phyloP scores from a whole-genome alignment of 2,888 invertebrate genomes.

The Allolobophora icterica region DNA sequence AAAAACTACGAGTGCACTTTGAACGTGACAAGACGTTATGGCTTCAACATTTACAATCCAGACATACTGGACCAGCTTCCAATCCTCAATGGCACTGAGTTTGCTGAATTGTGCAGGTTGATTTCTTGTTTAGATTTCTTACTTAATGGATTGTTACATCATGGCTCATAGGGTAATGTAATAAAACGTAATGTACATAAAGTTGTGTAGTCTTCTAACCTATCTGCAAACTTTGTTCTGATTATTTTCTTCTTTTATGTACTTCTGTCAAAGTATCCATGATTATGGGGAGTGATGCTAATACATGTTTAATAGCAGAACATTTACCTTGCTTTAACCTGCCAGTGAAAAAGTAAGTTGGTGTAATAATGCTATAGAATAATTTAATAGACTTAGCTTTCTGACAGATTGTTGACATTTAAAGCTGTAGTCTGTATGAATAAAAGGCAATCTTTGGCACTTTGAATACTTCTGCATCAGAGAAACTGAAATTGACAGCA shows the following conservation, averaged over 20 bases:
- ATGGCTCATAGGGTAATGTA: background rate
- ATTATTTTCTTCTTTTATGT: too few relatives aligned
- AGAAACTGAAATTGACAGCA: background rate
- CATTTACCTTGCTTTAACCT: background rate
- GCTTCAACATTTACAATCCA: constrained; percentile 18
- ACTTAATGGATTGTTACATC: background rate
- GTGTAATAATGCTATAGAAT: background rate
- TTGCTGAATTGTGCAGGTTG: constrained; percentile 21
- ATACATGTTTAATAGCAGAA: background rate
- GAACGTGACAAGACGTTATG: background rate
- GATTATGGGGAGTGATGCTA: background rate
- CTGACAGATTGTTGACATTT: background rate
- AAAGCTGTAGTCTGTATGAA: too few relatives aligned
- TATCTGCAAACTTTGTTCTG: too few relatives aligned
- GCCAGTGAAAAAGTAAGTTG: background rate
- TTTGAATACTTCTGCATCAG: background rate
- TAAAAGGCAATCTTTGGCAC: too few relatives aligned
- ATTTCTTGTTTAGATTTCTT: background rate
- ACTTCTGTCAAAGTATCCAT: too few relatives aligned
- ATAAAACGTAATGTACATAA: background rate
- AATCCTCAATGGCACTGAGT: background rate
- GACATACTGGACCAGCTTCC: background rate
- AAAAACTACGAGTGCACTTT: background rate
- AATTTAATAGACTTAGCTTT: background rate
- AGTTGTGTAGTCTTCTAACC: background rate